These are phyloP conservation scores for Portunus trituberculatus DNA, from an alignment of 1,140 invertebrate species.

Conservation along the genomic window DNA sequence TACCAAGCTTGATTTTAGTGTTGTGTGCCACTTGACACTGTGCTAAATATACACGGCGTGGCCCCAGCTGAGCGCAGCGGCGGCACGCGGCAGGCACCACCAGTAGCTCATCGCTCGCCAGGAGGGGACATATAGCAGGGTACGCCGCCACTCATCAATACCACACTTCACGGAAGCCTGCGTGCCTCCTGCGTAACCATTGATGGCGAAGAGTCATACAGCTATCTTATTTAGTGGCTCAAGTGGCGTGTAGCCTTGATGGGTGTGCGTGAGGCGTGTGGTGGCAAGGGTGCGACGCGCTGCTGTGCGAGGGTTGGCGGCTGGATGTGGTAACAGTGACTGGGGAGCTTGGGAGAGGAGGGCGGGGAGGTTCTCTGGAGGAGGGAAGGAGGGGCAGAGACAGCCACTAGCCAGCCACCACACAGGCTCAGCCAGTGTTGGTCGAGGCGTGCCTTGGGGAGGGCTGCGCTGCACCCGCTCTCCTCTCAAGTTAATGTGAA, in stretches of 20 bases:
- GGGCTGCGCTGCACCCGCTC: not conserved
- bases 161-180: not conserved
- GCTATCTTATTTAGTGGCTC: not conserved
- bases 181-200: not conserved
- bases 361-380: not conserved
- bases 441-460: not conserved
- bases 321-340: conserved; percentile 17
- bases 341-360: not conserved
- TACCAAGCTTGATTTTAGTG: not conserved
- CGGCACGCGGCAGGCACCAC: not conserved
- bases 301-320: not conserved
- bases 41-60: conserved; percentile 9
- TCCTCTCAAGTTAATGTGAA: conserved; percentile 22
- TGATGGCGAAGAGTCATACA: not conserved
- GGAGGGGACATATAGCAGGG: not conserved
- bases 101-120: not conserved
- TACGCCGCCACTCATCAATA: not conserved
- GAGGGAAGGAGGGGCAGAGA: not conserved
- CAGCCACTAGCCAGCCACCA: too few relatives aligned
- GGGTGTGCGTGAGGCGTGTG: not conserved
- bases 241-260: not conserved
- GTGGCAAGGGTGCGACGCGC: not conserved
- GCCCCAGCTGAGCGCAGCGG: not conserved
- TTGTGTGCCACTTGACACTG: not conserved
- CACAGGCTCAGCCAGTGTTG: not conserved